Evolutionary conservation across 2,797 vertebrate species (phyloP).

Genomic region (Florisuga fusca): DNA sequence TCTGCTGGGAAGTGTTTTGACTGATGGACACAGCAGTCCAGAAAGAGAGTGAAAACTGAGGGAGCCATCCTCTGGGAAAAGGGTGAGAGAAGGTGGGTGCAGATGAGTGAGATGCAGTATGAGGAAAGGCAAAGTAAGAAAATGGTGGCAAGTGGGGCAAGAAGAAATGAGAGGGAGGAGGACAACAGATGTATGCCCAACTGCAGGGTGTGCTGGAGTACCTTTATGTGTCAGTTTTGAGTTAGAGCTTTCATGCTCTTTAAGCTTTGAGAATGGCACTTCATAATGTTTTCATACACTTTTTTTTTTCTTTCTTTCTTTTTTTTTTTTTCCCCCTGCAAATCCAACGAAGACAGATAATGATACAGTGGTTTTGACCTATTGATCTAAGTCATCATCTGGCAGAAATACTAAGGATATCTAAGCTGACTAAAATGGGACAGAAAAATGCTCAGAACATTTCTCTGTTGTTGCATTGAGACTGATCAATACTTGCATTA

Average conservation of each 20-base stretch:
- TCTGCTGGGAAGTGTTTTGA: neutral
- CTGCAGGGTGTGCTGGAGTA: neutral
- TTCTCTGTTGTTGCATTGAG: neutral
- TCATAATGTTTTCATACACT: neutral
- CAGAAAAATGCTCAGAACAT: neutral
- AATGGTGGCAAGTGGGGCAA: neutral
- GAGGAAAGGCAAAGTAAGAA: neutral
- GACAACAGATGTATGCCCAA: neutral
- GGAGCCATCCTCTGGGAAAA: neutral
- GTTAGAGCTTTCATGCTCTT: neutral
- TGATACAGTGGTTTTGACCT: neutral
- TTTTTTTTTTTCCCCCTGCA: neutral
- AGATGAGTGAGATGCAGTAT: neutral
- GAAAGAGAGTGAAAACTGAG: neutral
- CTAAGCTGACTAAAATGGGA: neutral
- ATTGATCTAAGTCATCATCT: neutral
- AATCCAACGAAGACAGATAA: neutral
- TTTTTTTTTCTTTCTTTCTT: neutral
- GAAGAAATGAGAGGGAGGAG: neutral
- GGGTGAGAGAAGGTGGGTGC: neutral
- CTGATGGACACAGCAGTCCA: neutral
- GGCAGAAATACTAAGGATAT: neutral
- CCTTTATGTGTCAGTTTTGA: neutral
- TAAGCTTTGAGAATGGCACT: neutral
- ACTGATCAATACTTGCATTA: neutral